Evolutionary conservation across 2,797 vertebrate genomes (phyloP), one percentile per base, ranked within the genome.

Genomic region (Notoglanidium macrostoma): DNA sequence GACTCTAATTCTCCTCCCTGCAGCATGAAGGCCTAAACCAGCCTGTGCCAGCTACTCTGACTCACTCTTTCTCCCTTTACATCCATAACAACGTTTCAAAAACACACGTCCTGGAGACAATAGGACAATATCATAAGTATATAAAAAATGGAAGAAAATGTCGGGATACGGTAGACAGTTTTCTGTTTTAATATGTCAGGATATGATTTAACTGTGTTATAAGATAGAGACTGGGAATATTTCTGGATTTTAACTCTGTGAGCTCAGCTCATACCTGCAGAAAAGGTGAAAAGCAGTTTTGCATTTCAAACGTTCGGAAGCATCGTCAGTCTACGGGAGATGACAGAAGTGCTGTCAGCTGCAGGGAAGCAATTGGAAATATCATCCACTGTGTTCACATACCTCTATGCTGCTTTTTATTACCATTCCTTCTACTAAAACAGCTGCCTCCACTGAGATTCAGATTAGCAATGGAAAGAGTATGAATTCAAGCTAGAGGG

Each of bases 21-120:
- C 91, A 89, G 88, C 87, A 83, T 91, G 86, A 84, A 85, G 78
- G 40, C 79, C 83, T 81, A 40, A 85, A 19, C 78, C 84, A 81
- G 85, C 87, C 89, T 74, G 77, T 88, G 54, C 76, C 87, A 88
- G 55, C 90, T 90, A 85, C 89, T 77, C 90, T 93, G 91, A 94
- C 90, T 90, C 91, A 87, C 54, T 65, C 72, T 86, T 88, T 88
- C 49, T 83, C 61, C 80, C 44, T 72, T 65, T 46, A 79, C 85
- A 78, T 86, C 79, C 72, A 86, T 83, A 59, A 68, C 78, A 88
- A 86, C 61, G 21, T 77, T 61, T 85, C 14, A 12, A 68, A 86
- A 86, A 83, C 72, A 79, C 73, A 77, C 59, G 32, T 44, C 57
- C 72, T 40, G 54, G 63, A 86, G 79, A 86, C 72, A 61, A 54